phyloP scores from a whole-genome alignment of 1,140 invertebrate species.

The Lysiphlebus fabarum region DNA sequence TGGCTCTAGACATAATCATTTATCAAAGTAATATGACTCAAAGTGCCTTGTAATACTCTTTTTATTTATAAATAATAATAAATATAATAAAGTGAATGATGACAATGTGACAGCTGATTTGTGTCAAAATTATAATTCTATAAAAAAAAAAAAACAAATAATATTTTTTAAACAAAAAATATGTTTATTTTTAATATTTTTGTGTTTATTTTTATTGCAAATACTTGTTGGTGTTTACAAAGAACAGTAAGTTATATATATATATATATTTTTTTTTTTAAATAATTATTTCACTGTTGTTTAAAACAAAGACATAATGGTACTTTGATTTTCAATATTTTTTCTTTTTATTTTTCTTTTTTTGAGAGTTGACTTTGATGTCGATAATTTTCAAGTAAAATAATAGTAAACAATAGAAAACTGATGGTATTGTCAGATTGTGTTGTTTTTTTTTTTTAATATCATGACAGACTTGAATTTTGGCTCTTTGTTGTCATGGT shows the following conservation, averaged over 20 bases:
- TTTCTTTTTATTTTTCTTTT: constrained; percentile 1
- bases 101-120: neutral
- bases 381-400: neutral
- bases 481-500: constrained; percentile 9
- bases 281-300: neutral
- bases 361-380: neutral
- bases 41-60: no score
- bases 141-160: no score
- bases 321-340: neutral
- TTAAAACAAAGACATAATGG: neutral
- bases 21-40: no score
- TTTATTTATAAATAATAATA: no score
- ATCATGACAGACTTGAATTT: neutral
- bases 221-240: constrained; percentile 11
- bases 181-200: neutral
- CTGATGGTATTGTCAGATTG: neutral
- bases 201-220: neutral
- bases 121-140: no score
- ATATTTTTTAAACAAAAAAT: no score
- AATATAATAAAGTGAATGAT: no score
- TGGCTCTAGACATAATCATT: no score
- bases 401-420: neutral
- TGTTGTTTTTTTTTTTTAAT: neutral
- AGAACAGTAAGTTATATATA: constrained; percentile 11
- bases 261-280: no score